These are phyloP conservation scores for Temnopleurus reevesii DNA, from an alignment of 53 echinoderm and acorn worm genomes.

Conservation along the genomic window DNA sequence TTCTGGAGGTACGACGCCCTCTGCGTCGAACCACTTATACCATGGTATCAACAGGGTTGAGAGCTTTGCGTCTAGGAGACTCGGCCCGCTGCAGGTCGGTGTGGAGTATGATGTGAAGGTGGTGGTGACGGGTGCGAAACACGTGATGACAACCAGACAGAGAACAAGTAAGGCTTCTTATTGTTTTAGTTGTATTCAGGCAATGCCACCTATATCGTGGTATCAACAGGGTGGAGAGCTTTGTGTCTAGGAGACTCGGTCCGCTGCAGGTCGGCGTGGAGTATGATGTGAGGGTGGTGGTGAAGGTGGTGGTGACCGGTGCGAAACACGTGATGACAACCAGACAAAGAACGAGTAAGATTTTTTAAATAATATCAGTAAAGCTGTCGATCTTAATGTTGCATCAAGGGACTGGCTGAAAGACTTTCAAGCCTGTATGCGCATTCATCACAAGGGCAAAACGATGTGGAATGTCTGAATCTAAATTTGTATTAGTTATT, in stretches of 20 bases:
- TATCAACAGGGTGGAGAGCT: constrained; percentile 72
- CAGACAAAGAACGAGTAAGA: constrained; percentile 74
- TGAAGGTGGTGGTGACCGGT: constrained; percentile 70
- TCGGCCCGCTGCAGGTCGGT: constrained; percentile 65
- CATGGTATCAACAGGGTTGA: constrained; percentile 71
- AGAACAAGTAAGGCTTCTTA: constrained; percentile 69
- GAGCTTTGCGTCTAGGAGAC: constrained; percentile 71
- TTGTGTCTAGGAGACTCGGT: constrained; percentile 68
- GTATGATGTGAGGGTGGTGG: constrained; percentile 67
- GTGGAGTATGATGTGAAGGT: constrained; percentile 67
- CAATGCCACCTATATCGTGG: constrained; percentile 51
- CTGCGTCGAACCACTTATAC: constrained; percentile 73
- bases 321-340: constrained; percentile 46
- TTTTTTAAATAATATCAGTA: too few species aligned
- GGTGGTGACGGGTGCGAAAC: constrained; percentile 65
- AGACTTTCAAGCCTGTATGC: too few species aligned
- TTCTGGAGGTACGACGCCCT: constrained; percentile 67
- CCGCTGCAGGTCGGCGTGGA: constrained; percentile 62
- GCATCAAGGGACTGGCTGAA: too few species aligned
- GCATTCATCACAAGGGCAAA: too few species aligned
- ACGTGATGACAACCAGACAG: constrained; percentile 52
- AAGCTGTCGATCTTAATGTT: too few species aligned
- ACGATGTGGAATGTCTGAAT: too few species aligned
- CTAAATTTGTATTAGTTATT: too few species aligned
- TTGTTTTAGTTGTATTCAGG: too few species aligned